Base-by-base conservation (phyloP, 1,140 invertebrate genomes). In the Pantala flavescens region DNA sequence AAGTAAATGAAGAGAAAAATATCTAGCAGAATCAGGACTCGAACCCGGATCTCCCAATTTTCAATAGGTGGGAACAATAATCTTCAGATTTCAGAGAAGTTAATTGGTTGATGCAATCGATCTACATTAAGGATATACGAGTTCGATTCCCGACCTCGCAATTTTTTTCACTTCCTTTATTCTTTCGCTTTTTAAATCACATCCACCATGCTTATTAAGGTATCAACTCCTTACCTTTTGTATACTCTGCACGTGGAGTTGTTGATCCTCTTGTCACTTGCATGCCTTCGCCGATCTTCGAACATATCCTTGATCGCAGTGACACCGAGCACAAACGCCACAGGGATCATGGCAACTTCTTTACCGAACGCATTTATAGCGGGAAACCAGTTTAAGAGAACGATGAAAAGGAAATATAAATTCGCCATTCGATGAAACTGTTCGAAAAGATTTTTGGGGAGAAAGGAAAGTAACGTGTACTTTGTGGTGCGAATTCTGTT, bases 361-460 rank as follows among this genome's bases (percentile, higher is more conserved):
- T 97, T 98, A 76, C 94, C 96, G 84, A 98, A 98, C 0, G 96
- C 96, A 84, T 94, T 95, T 43, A 97, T 93, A 16, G 90, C 88
- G 9, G 95, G 95, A 79, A 98, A 90, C 93, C 94, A 98, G 84
- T 98, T 98, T 70, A 97, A 86, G 76, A 98, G 85, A 74, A 98
- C 94, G 79, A 99, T 98, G 81, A 97, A 94, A 80, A 99, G 91
- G 84, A 99, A 99, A 85, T 99, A 99, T 76, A 98, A 86, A 87
- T 99, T 99, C 55, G 97, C 97, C 80, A 98, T 94, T 36, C 96
- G 89, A 84, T 97, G 95, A 84, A 98, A 98, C 84, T 99, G 97
- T 84, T 99, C 97, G 81, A 98, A 89, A 24, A 99, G 83, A 85
- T 99, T 99, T 82, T 97, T 96, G 14, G 97, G 96, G 79, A 99